Evolutionary conservation across 2,797 vertebrate genomes (phyloP), one percentile per base, ranked within the genome.

Genomic region (Tiaroga cobitis): DNA sequence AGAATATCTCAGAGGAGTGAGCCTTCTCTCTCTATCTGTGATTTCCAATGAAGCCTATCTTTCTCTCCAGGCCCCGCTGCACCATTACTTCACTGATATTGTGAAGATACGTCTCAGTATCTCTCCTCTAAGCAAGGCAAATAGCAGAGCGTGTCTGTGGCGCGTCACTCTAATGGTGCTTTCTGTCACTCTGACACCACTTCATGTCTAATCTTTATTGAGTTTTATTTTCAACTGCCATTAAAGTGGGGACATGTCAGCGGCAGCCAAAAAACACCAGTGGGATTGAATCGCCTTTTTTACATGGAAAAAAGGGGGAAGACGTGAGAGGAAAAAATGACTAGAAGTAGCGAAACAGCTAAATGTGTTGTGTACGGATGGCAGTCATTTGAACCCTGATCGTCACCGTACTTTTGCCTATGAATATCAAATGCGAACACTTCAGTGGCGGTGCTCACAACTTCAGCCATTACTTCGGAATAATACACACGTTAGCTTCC

Each of bases 381-480:
- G 91, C 90, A 93, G 90, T 91, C 92, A 93, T 91, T 91, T 92
- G 93, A 94, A 93, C 93, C 91, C 65, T 6, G 92, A 91, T 91
- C 92, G 91, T 93, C 93, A 87, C 90, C 90, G 88, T 86, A 91
- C 90, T 88, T 80, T 88, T 88, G 92, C 89, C 93, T 93, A 95
- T 95, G 93, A 95, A 94, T 95, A 94, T 94, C 93, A 95, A 96
- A 93, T 94, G 92, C 92, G 92, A 94, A 93, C 93, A 93, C 91
- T 93, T 91, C 92, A 93, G 91, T 89, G 92, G 90, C 93, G 92
- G 91, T 86, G 92, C 92, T 93, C 93, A 92, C 92, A 94, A 94
- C 94, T 95, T 93, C 92, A 90, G 91, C 92, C 91, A 94, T 95
- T 95, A 95, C 94, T 93, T 94, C 91, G 91, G 95, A 93, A 95